Conservation (phyloP, 2,113 vertebrate species). For the Mus spicilegus region DNA sequence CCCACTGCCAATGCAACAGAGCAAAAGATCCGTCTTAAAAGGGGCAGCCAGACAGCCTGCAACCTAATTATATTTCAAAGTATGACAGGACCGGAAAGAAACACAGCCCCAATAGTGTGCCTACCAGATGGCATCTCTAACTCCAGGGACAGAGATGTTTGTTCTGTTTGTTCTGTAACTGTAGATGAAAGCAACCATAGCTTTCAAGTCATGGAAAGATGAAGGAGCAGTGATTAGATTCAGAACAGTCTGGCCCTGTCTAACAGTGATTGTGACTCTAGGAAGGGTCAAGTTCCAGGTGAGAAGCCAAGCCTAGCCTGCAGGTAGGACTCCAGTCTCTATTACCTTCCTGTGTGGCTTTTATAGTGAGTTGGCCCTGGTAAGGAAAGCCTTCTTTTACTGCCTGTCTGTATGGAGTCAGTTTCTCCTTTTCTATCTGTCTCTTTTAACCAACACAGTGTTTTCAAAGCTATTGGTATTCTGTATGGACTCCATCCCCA, state of each 20-base stretch:
- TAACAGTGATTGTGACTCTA: constrained; percentile 12
- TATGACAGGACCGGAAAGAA: neutral
- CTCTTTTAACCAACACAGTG: neutral
- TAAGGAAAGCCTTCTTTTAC: neutral
- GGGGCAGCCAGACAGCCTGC: neutral
- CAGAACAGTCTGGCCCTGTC: constrained; percentile 29
- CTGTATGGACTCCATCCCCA: too few relatives aligned
- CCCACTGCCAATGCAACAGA: neutral
- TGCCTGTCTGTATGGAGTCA: neutral
- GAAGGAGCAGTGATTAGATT: constrained; percentile 59
- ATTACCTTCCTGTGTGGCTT: neutral
- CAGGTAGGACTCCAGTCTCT: neutral
- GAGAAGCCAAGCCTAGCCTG: constrained; percentile 11
- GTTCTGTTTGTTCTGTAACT: neutral
- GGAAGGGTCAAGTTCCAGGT: constrained; percentile 27
- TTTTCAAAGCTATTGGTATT: neutral
- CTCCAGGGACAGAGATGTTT: neutral
- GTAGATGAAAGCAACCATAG: neutral
- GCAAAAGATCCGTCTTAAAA: neutral
- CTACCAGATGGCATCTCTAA: constrained; percentile 51
- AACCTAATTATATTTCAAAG: constrained; percentile 63
- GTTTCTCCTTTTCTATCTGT: neutral
- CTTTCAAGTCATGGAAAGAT: constrained; percentile 47
- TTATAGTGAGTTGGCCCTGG: too few relatives aligned
- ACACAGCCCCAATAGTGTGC: neutral